Conservation (phyloP, 2,797 vertebrate species). For the Morus bassanus region DNA sequence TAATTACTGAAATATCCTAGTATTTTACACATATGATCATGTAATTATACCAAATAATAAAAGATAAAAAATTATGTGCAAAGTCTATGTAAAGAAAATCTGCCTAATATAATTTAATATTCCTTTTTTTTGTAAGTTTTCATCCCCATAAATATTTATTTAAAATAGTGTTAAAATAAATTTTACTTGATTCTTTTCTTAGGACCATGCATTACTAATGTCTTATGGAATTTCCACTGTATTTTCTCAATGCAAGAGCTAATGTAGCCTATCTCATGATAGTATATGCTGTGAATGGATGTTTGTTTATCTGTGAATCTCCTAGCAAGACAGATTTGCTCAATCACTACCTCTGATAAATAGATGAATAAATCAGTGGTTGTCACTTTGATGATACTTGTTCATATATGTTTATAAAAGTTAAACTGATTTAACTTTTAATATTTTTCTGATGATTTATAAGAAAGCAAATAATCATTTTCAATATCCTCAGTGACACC, state of each 20-base stretch:
- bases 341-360: not conserved
- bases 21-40: not conserved
- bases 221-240: not conserved
- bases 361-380: not conserved
- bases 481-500: not conserved
- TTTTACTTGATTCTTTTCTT: not conserved
- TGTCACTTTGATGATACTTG: not conserved
- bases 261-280: not conserved
- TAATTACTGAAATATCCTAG: not conserved
- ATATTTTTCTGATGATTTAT: not conserved
- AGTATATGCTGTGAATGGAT: not conserved
- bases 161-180: not conserved
- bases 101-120: not conserved
- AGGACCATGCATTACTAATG: not conserved
- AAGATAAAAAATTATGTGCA: not conserved
- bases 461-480: not conserved
- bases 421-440: not conserved
- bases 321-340: not conserved
- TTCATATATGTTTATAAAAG: not conserved
- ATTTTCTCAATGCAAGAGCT: not conserved
- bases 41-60: not conserved
- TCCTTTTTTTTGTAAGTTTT: not conserved
- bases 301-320: not conserved
- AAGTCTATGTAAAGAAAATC: not conserved
- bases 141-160: not conserved